Base-by-base conservation (phyloP, 2,888 invertebrate species). In the Bombylius discolor region DNA sequence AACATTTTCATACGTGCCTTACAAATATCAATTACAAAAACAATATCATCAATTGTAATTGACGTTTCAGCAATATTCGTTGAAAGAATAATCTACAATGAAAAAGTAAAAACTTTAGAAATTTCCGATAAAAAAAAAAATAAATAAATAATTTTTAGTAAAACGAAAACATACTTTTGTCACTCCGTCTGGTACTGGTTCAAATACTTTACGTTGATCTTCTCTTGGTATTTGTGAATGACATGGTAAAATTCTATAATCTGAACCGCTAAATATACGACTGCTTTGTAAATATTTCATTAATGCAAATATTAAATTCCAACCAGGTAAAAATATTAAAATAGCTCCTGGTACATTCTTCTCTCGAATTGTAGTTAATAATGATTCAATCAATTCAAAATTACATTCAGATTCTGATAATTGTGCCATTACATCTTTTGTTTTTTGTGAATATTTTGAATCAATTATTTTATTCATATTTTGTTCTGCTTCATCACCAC, bases 11-110 rank as follows among this genome's bases (percentile, higher is more conserved):
- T 92, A 71, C 97, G 95, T 0, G 94, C 90, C 74, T 97, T 96
- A 77, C 98, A 96, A 48, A 90, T 89, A 71, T 99, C 98, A 58
- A 99, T 89, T 0, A 99, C 98, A 74, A 88, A 98, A 3, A 98
- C 96, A 4, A 99, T 94, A 69, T 99, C 99, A 73, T 99, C 90
- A 63, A 99, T 99, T 0, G 98, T 99, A 62, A 99, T 91, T 7
- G 95, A 95, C 0, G 97, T 94, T 76, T 99, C 99, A 0, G 98
- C 98, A 67, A 99, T 97, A 72, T 99, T 99, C 4, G 99, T 99
- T 0, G 97, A 88, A 14, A 99, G 75, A 66, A 99, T 98, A 55
- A 98, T 88, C 88, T 88, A 71, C 1, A 73, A 69, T 56, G 47
- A 52, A 55, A 53, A 51, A 39, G 52, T 45, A 13, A 34, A 34